These are phyloP conservation scores for human (Homo sapiens) DNA, from an alignment of 2,113 vertebrate species.

Conservation along the genomic window GRCh38 chr11:36748001-36748500, in stretches of 20 bases:
- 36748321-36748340: not conserved
- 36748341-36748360: not conserved
- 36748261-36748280: not conserved
- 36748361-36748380: not conserved
- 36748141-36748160: not conserved
- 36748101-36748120: conserved; percentile 1
- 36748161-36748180: not conserved
- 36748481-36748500: not conserved
- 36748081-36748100: not conserved
- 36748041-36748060: conserved; percentile 12
- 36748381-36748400: not conserved
- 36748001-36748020: not conserved
- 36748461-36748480: fast-evolving
- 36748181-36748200: not conserved
- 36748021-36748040: conserved; percentile 39
- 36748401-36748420: not conserved
- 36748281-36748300: not conserved
- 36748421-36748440: not conserved
- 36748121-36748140: not conserved
- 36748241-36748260: not conserved
- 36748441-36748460: not conserved
- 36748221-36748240: not conserved
- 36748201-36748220: not conserved
- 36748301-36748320: not conserved
- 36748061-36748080: not conserved